phyloP scores from a whole-genome alignment of 1,140 invertebrate genomes.

The Propsilocerus akamusi region DNA sequence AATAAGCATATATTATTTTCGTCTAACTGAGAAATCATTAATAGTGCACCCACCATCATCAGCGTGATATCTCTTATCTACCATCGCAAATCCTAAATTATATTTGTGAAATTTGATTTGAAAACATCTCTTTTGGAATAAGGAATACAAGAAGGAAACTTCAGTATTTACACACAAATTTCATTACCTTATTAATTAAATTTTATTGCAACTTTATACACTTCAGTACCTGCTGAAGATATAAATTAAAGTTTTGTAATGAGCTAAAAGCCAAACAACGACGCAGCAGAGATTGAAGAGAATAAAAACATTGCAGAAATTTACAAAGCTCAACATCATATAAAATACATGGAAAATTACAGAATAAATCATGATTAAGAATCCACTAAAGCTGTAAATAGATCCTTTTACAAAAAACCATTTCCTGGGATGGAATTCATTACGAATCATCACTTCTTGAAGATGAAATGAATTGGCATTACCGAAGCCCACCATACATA shows the following conservation, averaged over 20 bases:
- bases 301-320: background rate
- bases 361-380: background rate
- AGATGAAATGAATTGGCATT: constrained; percentile 1
- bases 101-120: no score
- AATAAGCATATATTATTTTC: no score
- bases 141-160: no score
- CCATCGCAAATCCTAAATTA: no score
- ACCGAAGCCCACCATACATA: background rate
- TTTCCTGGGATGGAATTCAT: background rate
- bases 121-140: no score
- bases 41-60: no score
- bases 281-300: background rate
- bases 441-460: background rate
- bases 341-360: background rate
- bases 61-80: no score
- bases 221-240: background rate
- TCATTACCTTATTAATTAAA: no score
- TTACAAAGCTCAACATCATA: background rate
- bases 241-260: background rate
- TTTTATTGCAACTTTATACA: background rate
- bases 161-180: no score
- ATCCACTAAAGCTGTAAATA: background rate
- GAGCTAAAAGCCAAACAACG: background rate
- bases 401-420: background rate
- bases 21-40: no score